A percentile compares a stretch with the other conserved stretches of the same genome.
phyloP scores from a whole-genome alignment of 1,140 invertebrate species.

The Cotesia chilonis region DNA sequence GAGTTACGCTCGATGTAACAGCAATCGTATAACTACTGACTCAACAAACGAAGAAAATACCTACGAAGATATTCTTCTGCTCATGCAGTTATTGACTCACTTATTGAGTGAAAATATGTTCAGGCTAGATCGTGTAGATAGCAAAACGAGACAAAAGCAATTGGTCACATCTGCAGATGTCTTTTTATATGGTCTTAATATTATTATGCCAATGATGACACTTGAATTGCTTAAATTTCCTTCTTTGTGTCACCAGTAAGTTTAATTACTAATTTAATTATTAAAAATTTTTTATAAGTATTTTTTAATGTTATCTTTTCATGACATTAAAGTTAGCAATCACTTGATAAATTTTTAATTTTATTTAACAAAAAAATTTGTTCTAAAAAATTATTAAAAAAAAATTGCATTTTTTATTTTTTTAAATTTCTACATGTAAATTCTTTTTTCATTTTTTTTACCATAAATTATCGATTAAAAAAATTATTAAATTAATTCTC shows the following conservation, averaged over 20 bases:
- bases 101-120: slow-evolving; percentile 78
- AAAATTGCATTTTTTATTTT: not conserved
- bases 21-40: slow-evolving; percentile 65
- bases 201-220: slow-evolving; percentile 80
- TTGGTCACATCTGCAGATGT: slow-evolving; percentile 71
- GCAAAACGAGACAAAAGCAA: slow-evolving; percentile 33
- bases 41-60: slow-evolving; percentile 75
- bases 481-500: not conserved
- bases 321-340: no score
- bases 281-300: not conserved
- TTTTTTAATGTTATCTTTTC: not conserved
- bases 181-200: slow-evolving; percentile 75
- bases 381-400: no score
- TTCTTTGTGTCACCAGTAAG: slow-evolving; percentile 72
- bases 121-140: slow-evolving; percentile 64
- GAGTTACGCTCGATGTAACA: slow-evolving; percentile 77
- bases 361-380: no score
- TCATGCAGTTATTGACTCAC: slow-evolving; percentile 78
- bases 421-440: not conserved
- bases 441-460: no score
- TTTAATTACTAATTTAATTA: slow-evolving; percentile 30
- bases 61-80: slow-evolving; percentile 75
- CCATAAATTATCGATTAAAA: no score
- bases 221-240: slow-evolving; percentile 78
- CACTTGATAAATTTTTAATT: no score